Evolutionary conservation across 2,113 vertebrate genomes (phyloP), one percentile per base, ranked within the genome.

Genomic region (Limnothrissa miodon): DNA sequence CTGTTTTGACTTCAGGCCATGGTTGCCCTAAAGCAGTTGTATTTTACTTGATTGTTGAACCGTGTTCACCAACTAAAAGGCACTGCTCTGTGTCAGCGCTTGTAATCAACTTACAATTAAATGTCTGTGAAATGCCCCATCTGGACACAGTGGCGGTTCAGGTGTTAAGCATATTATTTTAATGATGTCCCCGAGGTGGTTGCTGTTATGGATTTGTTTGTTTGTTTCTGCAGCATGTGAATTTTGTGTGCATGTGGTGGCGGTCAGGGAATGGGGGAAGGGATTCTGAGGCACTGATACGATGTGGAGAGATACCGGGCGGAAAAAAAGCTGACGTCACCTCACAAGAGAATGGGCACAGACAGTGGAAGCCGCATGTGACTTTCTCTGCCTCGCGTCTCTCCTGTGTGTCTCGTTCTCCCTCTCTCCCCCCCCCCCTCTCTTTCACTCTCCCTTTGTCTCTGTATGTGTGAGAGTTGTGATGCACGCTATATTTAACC

Each of bases 401-500:
- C 39, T 23, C 80, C 66, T 78, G 7, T 36, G 42, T 6, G 17
- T n/a, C 59, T 29, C 56, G 8, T 5, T 66, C n/a, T 66, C n/a
- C 2, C n/a, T 66, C n/a, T 29, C n/a, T 25, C 25, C 25, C 59
- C 33, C 59, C 33, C 23, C 51, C 19, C 23, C 19, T 23, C 51
- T 56, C 21, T 56, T 44, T 78, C 44, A 33, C 36, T 78, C 70
- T 84, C 81, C 19, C 33, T 78, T 8, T 78, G 45, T 83, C 45
- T 56, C 11, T 48, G 46, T 48, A 15, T 70, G 42, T 62, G 39
- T 39, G n/a, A 45, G 25, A 78, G 45, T 25, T 79, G 78, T 80
- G 33, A 21, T 17, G 21, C 15, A 39, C 25, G 78, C 78, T 80
- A 83, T 83, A 83, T 80, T 29, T 80, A 83, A 80, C 29, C 42